These are phyloP conservation scores for Austrolebias charrua DNA, from an alignment of 2,797 vertebrate genomes.

Conservation along the genomic window DNA sequence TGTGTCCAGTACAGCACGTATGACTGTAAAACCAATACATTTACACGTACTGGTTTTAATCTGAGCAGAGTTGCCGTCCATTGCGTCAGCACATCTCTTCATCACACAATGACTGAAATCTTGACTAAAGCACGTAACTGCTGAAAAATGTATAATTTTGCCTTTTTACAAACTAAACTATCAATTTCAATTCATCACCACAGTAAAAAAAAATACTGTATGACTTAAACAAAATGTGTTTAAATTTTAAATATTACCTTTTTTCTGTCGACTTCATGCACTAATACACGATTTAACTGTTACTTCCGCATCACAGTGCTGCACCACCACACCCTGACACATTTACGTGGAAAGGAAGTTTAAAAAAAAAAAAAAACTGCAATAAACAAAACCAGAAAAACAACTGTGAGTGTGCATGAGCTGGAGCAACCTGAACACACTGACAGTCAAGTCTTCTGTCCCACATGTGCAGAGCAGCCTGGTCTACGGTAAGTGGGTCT, in stretches of 20 bases:
- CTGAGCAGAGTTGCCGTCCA: conserved; percentile 51
- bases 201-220: background rate
- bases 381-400: conserved; percentile 51
- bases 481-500: too few relatives aligned
- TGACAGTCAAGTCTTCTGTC: conserved; percentile 36
- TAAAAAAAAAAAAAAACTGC: conserved; percentile 32
- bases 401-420: conserved; percentile 27
- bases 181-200: background rate
- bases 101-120: conserved; percentile 24
- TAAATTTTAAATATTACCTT: conserved; percentile 37
- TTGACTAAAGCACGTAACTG: background rate
- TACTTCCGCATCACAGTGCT: conserved; percentile 55
- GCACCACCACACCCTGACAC: conserved; percentile 58
- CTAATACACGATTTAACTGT: conserved; percentile 43
- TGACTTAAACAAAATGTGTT: conserved; percentile 4
- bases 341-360: conserved; percentile 59
- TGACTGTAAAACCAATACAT: conserved; percentile 11
- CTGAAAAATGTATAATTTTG: background rate
- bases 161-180: background rate
- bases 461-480: conserved; percentile 25
- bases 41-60: background rate
- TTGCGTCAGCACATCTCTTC: conserved; percentile 61
- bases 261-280: conserved; percentile 39
- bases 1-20: background rate
- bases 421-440: conserved; percentile 26